These are phyloP conservation scores for Microplitis mediator DNA, from an alignment of 1,140 invertebrate genomes.

Conservation along the genomic window DNA sequence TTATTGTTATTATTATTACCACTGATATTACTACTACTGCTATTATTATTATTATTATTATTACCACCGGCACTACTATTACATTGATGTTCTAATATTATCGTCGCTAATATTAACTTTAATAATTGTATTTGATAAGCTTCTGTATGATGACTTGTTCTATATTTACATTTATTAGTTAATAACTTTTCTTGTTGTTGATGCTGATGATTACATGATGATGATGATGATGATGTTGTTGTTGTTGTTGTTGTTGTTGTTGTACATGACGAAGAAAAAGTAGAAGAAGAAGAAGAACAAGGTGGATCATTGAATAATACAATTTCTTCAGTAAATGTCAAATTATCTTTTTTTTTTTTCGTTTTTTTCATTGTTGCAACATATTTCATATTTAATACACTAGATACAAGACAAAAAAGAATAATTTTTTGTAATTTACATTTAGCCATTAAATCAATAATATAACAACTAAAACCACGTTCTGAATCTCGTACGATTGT, in stretches of 20 bases:
- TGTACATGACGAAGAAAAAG: neutral
- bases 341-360: constrained; percentile 60
- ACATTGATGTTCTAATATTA: constrained; percentile 79
- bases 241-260: too few species aligned
- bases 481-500: constrained; percentile 84
- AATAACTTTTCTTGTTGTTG: constrained; percentile 40
- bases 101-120: constrained; percentile 69
- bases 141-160: constrained; percentile 72
- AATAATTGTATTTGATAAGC: constrained; percentile 80
- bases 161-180: constrained; percentile 65
- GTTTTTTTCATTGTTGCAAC: constrained; percentile 32
- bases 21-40: neutral
- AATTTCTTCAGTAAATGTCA: constrained; percentile 83
- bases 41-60: neutral
- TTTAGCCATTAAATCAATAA: constrained; percentile 79
- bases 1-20: neutral
- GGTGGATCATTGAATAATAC: constrained; percentile 80
- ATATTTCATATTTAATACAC: constrained; percentile 70
- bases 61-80: constrained; percentile 21
- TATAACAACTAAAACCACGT: constrained; percentile 81
- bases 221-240: too few species aligned
- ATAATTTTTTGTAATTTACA: constrained; percentile 91
- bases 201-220: too few species aligned
- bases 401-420: constrained; percentile 82
- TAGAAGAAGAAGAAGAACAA: constrained; percentile 6